Evolutionary conservation across 2,888 invertebrate genomes (phyloP).

Genomic region (Lithosia quadra): DNA sequence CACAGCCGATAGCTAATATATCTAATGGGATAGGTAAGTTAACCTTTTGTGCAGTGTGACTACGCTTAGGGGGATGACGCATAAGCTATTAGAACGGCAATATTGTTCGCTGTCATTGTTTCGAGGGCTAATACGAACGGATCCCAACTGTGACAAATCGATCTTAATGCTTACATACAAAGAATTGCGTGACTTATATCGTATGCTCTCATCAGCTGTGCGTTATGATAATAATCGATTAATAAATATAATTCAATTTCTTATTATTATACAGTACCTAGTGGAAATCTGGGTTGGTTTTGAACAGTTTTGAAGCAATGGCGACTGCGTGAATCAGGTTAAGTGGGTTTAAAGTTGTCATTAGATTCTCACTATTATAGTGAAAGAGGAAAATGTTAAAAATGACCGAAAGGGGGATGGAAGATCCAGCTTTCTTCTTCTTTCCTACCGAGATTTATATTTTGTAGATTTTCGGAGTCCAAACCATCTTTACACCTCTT

Average conservation of each 20-base stretch:
- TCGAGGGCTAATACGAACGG: conserved; percentile 46
- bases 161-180: conserved; percentile 37
- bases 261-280: background rate
- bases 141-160: conserved; percentile 54
- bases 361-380: no score
- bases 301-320: no score
- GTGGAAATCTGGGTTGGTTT: background rate
- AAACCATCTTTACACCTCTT: no score
- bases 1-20: background rate
- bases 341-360: no score
- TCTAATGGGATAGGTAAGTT: background rate
- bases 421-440: no score
- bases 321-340: no score
- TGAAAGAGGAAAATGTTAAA: background rate
- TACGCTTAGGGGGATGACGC: conserved; percentile 26
- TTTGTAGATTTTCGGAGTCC: no score
- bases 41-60: conserved; percentile 18
- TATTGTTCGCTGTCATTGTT: conserved; percentile 33
- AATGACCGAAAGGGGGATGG: no score
- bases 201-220: conserved; percentile 42
- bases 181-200: conserved; percentile 51
- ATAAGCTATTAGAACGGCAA: conserved; percentile 21
- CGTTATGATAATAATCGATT: conserved; percentile 36
- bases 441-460: no score
- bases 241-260: conserved; percentile 15